Evolutionary conservation across 2,113 vertebrate genomes (phyloP).

Genomic region (Rhombomys opimus): DNA sequence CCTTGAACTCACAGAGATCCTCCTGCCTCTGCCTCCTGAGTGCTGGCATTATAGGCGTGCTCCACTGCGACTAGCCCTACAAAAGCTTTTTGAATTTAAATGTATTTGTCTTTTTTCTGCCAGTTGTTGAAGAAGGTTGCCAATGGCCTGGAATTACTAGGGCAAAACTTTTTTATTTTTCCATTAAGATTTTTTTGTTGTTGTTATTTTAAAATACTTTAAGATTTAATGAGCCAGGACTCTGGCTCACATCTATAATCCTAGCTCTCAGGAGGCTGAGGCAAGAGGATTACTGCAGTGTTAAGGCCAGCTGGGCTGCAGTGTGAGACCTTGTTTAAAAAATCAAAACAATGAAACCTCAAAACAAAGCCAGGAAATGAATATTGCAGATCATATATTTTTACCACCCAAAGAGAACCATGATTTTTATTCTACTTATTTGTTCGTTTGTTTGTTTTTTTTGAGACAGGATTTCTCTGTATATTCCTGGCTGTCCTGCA

Average conservation of each 20-base stretch:
- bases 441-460: neutral
- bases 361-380: neutral
- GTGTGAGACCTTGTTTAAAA: neutral
- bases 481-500: neutral
- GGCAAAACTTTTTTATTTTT: neutral
- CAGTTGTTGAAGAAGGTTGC: conserved; percentile 53
- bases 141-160: conserved; percentile 33
- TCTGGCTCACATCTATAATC: neutral
- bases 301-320: neutral
- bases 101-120: neutral
- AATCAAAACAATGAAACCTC: neutral
- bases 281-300: neutral
- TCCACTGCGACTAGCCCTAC: too few species aligned
- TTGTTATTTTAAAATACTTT: conserved; percentile 1
- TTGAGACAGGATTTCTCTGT: neutral
- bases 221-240: neutral
- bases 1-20: too few species aligned
- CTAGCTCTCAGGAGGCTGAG: neutral
- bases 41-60: too few species aligned
- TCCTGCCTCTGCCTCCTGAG: too few species aligned
- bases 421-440: neutral
- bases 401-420: neutral
- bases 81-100: neutral
- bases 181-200: neutral
- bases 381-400: conserved; percentile 33